Conservation (phyloP, 2,113 vertebrate species). For the Calonectris borealis region DNA sequence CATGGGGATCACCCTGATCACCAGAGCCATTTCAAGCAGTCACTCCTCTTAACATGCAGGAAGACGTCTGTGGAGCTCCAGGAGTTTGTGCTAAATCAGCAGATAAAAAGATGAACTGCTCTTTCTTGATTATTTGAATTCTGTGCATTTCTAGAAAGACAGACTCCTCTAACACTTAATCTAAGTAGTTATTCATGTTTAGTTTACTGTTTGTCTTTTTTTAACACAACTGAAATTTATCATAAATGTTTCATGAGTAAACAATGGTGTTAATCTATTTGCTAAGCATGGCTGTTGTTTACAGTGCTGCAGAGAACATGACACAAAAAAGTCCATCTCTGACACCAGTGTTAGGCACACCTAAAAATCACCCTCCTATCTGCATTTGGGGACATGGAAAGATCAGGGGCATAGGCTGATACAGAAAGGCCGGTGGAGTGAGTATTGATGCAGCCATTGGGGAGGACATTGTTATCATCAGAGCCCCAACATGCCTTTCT, state of each 20-base stretch:
- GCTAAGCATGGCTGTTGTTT: neutral
- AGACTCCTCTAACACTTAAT: neutral
- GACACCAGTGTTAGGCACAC: accelerated
- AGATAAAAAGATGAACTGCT: neutral
- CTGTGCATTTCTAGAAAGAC: neutral
- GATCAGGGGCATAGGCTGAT: no score
- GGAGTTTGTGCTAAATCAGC: neutral
- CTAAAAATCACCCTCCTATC: neutral
- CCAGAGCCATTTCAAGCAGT: neutral
- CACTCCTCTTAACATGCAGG: neutral
- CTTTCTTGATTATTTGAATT: neutral
- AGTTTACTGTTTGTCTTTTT: conserved; percentile 2
- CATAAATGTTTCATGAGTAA: conserved; percentile 42
- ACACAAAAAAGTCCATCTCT: neutral
- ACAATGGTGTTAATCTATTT: conserved; percentile 21
- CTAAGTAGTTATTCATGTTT: neutral
- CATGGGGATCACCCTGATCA: accelerated
- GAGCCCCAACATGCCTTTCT: neutral
- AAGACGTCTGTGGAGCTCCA: neutral
- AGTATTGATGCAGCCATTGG: neutral
- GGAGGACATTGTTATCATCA: neutral
- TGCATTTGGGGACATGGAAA: neutral
- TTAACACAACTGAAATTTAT: conserved; percentile 6
- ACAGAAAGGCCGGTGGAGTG: neutral
- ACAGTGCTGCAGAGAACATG: neutral